Evolutionary conservation across 2,797 vertebrate genomes (phyloP).

Genomic region (Merluccius polli): DNA sequence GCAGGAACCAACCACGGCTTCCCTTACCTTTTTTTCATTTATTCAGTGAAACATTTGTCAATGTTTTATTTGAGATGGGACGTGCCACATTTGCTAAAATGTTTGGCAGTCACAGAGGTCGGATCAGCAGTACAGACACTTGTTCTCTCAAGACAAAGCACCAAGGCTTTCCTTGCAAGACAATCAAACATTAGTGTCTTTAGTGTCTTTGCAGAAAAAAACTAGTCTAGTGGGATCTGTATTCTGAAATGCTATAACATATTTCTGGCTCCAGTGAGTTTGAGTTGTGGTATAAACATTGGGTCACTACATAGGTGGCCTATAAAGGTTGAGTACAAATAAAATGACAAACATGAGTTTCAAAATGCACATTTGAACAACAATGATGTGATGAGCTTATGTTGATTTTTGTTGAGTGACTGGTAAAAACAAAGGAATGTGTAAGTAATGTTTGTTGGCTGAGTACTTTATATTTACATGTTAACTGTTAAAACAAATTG

Average conservation of each 20-base stretch:
- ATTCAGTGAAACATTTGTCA: neutral
- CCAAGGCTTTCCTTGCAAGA: constrained; percentile 35
- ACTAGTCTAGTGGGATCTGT: constrained; percentile 7
- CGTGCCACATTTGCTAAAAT: neutral
- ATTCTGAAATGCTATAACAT: neutral
- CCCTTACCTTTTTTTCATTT: constrained; percentile 5
- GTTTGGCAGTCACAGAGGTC: neutral
- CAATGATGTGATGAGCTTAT: neutral
- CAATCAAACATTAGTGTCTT: constrained; percentile 49
- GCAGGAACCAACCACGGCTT: constrained; percentile 34
- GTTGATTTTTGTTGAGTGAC: neutral
- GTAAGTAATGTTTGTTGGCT: neutral
- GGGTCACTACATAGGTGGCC: neutral
- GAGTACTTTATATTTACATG: neutral
- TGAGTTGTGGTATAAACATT: neutral
- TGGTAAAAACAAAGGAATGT: neutral
- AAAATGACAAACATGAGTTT: constrained; percentile 2
- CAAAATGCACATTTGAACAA: neutral
- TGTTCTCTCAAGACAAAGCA: neutral
- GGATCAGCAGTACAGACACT: neutral
- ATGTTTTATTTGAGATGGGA: neutral
- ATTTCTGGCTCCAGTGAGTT: neutral
- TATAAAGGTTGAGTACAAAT: neutral
- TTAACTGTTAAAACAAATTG: neutral
- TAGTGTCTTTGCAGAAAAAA: constrained; percentile 13